Conservation (phyloP, 2,113 vertebrate species). For the Orthochromis malagaraziensis region DNA sequence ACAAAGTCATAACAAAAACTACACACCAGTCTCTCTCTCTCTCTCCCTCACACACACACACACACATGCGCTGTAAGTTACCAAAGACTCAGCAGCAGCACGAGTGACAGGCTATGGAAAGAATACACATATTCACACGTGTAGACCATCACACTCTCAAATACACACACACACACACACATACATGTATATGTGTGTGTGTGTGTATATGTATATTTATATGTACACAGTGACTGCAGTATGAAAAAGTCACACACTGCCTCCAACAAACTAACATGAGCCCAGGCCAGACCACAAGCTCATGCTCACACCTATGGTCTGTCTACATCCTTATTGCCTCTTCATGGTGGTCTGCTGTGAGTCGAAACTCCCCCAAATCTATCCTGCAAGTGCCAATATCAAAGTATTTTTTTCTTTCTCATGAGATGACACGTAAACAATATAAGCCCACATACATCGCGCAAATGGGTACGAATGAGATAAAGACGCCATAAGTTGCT, state of each 20-base stretch:
- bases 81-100: conserved; percentile 40
- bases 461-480: neutral
- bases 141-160: conserved; percentile 9
- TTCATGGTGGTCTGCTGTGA: conserved; percentile 53
- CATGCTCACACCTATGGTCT: conserved; percentile 54
- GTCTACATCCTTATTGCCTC: conserved; percentile 46
- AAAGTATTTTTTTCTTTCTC: neutral
- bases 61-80: conserved; percentile 38
- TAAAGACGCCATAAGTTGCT: neutral
- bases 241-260: conserved; percentile 34
- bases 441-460: neutral
- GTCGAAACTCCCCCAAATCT: neutral
- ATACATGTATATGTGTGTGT: fast-evolving
- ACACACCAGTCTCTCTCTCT: too few species aligned
- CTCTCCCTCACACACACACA: neutral
- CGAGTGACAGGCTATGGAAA: conserved; percentile 51
- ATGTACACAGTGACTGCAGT: neutral
- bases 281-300: conserved; percentile 48
- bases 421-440: neutral
- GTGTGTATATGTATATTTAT: neutral
- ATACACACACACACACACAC: neutral
- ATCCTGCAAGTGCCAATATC: neutral
- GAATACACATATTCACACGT: conserved; percentile 41
- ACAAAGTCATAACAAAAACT: too few species aligned
- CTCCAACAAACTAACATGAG: conserved; percentile 44